Evolutionary conservation across 2,888 invertebrate species (phyloP).

Genomic region (Ethmia dodecea): DNA sequence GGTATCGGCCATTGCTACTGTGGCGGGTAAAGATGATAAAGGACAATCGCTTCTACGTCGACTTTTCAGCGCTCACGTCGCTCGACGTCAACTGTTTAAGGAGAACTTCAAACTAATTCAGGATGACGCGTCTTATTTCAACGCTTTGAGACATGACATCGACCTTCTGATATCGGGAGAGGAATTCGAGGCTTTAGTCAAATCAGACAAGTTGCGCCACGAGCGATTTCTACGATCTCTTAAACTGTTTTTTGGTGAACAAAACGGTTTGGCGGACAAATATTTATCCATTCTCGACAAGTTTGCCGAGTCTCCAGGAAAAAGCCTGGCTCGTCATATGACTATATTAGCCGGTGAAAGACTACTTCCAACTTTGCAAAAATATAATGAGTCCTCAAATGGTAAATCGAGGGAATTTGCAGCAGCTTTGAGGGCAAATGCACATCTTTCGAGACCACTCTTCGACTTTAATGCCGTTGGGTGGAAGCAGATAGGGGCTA

Average conservation of each 20-base stretch:
- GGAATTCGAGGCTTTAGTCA: constrained; percentile 23
- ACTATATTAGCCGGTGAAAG: constrained; percentile 6
- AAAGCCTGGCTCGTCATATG: constrained; percentile 20
- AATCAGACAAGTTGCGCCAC: constrained; percentile 18
- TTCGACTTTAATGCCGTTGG: constrained; percentile 30
- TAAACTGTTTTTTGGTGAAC: constrained; percentile 41
- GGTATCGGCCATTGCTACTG: constrained; percentile 23
- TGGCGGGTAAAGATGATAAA: constrained; percentile 24
- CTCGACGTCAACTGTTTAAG: constrained; percentile 35
- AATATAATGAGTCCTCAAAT: constrained; percentile 11
- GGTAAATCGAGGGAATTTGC: constrained; percentile 21
- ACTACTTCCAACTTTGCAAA: constrained; percentile 10
- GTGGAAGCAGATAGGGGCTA: constrained; percentile 39
- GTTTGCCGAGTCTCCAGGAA: constrained; percentile 10
- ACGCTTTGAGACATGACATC: constrained; percentile 43
- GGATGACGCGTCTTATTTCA: constrained; percentile 40
- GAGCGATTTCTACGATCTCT: constrained; percentile 38
- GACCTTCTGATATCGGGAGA: constrained; percentile 25
- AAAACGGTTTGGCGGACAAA: constrained; percentile 31
- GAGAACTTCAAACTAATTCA: constrained; percentile 34
- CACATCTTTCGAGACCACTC: constrained; percentile 33
- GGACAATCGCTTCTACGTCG: constrained; percentile 26
- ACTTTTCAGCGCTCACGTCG: constrained; percentile 32
- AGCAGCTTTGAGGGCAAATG: constrained; percentile 34
- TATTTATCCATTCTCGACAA: constrained; percentile 20